Evolutionary conservation across 2,113 vertebrate species (phyloP).

Genomic region (Toxotes chatareus): DNA sequence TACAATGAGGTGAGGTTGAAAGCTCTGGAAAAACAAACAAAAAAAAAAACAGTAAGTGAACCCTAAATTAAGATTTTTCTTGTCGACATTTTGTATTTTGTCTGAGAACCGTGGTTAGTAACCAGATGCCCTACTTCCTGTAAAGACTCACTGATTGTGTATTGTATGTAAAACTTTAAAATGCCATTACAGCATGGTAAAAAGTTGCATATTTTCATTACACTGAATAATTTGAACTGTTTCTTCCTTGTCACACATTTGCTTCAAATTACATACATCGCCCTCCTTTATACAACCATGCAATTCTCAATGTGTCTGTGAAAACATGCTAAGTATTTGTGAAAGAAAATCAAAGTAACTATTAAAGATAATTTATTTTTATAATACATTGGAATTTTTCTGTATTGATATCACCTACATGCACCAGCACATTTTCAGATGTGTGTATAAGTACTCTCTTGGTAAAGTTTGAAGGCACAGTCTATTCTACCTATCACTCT

Average conservation of each 20-base stretch:
- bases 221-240: slow-evolving; percentile 20
- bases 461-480: background rate
- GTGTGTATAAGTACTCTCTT: background rate
- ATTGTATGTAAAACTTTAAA: slow-evolving; percentile 28
- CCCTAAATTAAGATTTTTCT: slow-evolving; percentile 10
- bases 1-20: background rate
- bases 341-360: slow-evolving; percentile 69
- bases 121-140: slow-evolving; percentile 33
- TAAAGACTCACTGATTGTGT: slow-evolving; percentile 4
- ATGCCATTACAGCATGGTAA: slow-evolving; percentile 16
- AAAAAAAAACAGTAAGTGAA: slow-evolving; percentile 7
- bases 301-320: slow-evolving; percentile 66
- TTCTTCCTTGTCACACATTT: slow-evolving; percentile 33
- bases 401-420: slow-evolving; percentile 9
- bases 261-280: slow-evolving; percentile 22
- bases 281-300: slow-evolving; percentile 39
- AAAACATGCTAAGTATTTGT: slow-evolving; percentile 72
- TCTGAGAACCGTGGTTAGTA: slow-evolving; percentile 6
- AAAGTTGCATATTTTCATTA: slow-evolving; percentile 15
- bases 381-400: slow-evolving; percentile 53
- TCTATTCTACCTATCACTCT: background rate
- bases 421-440: background rate
- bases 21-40: background rate
- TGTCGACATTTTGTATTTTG: slow-evolving; percentile 2
- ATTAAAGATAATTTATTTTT: slow-evolving; percentile 87